These are phyloP conservation scores for Drosophila recens DNA, from an alignment of 2,888 invertebrate species.

Conservation along the genomic window DNA sequence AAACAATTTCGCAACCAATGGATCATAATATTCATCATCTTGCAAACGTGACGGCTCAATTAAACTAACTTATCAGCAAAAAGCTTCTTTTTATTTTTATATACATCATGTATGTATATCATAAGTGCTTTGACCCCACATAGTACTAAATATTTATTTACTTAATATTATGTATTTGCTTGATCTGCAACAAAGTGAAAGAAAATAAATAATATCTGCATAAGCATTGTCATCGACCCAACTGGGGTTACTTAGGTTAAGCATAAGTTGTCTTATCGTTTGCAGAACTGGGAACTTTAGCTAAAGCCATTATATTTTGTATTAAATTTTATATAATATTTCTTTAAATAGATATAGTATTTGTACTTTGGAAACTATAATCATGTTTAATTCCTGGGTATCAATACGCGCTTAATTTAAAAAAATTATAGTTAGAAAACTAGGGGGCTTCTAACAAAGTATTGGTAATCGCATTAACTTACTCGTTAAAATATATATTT, in stretches of 20 bases:
- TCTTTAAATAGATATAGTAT: no score
- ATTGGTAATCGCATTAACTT: neutral
- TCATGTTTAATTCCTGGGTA: no score
- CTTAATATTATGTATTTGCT: slow-evolving; percentile 9
- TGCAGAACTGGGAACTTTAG: neutral
- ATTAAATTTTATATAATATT: no score
- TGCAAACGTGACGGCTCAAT: slow-evolving; percentile 33
- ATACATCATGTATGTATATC: neutral
- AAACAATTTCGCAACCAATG: slow-evolving; percentile 16
- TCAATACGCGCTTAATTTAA: no score
- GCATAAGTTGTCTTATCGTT: neutral
- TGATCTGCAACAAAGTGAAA: slow-evolving; percentile 1
- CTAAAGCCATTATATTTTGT: neutral
- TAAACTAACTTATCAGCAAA: slow-evolving; percentile 45
- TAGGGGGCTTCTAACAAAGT: no score
- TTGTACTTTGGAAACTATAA: no score
- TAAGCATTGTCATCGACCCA: neutral
- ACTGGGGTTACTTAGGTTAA: neutral
- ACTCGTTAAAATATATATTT: neutral
- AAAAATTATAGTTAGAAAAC: no score
- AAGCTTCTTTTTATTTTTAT: slow-evolving; percentile 2
- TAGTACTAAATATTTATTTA: neutral
- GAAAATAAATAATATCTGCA: slow-evolving; percentile 6
- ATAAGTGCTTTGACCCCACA: slow-evolving; percentile 20
- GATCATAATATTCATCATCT: neutral